Base-by-base conservation (phyloP, 2,888 invertebrate genomes). In the Eumerus sabulonum region DNA sequence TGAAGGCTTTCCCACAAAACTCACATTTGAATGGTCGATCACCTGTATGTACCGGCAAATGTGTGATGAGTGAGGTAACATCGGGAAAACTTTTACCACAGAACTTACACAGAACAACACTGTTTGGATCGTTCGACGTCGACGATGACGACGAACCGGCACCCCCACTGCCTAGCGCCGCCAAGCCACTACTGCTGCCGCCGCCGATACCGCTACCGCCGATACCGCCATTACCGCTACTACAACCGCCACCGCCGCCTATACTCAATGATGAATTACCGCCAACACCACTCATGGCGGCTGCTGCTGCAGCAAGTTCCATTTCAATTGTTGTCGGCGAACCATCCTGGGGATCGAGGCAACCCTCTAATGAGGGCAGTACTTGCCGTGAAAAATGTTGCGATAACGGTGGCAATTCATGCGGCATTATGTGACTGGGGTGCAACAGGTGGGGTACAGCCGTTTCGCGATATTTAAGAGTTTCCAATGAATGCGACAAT, bases 1-100 rank as follows among this genome's bases (percentile, higher is more conserved):
- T 96, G 91, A 96, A 96, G 84, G 96, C 96, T 90, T 96, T 96
- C 82, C 96, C 96, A 90, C 96, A 96, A 90, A 96, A 96, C 90
- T 96, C 96, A 91, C 96, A 96, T 90, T 96, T 96, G 90, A 96
- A 96, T 73, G 96, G 96, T 86, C 96, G 91, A 87, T 96, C 96
- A 83, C 96, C 96, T 72, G 96, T 96, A 89, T 96, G 96, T 82
- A 94, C 95, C 76, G 96, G 96, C 87, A 96, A 91, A 89, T 96
- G 96, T 83, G 94, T 93, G 88, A 96, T 96, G 85, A 96, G 91
- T 82, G 95, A 94, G 83, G 95, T 94, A 83, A 96, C 96, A 90
- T 96, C 96, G 83, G 96, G 95, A 90, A 96, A 96, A 85, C 95
- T 95, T 90, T 96, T 96, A 88, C 96, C 96, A 89, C 96, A 96